Base-by-base conservation (phyloP, 2,797 vertebrate species). In the Allobates femoralis region DNA sequence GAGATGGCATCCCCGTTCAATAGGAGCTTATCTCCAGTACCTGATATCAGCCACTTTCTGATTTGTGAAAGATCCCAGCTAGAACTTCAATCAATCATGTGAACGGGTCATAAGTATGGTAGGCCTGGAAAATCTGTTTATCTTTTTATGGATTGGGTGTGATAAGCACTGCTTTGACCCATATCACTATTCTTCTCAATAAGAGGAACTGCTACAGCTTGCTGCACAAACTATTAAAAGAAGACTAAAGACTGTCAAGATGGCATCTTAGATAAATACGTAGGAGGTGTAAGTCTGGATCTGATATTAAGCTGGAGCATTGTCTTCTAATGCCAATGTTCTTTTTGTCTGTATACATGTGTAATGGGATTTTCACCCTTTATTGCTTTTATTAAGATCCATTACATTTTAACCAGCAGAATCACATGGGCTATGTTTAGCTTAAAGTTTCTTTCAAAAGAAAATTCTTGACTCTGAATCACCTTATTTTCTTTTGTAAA, bases 321-420 rank as follows among this genome's bases (percentile, higher is more conserved):
- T 77, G 19, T 71, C 73, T 78, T 50, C 56, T 58, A 60, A 69
- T 78, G 28, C 73, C 73, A 87, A 87, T 87, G 73, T 87, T 87
- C 85, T 62, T 16, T 50, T 50, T 87, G 85, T 78, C 80, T 78
- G 51, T 67, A 55, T 32, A 50, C 3, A 32, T 83, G 78, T 78
- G 85, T 64, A 56, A 78, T 58, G 62, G 58, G 78, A 50, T 69
- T 75, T 79, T 78, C 73, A 73, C 79, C 60, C 69, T 69, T 85
- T 69, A 79, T 64, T 30, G 26, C 56, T 34, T 79, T n/a, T 55
- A 51, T 50, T 56, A n/a, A 41, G 26, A 53, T 66, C 51, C 62
- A 60, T 58, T 87, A 60, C 53, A 41, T 62, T 8, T 50, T 41
- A 85, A 55, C 62, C 66, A 66, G 5, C 18, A 62, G 30, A 78